Percentiles rank a stretch among this genome's conserved stretches.
Conservation (phyloP, 2,888 invertebrate genomes). For the Ctenicera cuprea region DNA sequence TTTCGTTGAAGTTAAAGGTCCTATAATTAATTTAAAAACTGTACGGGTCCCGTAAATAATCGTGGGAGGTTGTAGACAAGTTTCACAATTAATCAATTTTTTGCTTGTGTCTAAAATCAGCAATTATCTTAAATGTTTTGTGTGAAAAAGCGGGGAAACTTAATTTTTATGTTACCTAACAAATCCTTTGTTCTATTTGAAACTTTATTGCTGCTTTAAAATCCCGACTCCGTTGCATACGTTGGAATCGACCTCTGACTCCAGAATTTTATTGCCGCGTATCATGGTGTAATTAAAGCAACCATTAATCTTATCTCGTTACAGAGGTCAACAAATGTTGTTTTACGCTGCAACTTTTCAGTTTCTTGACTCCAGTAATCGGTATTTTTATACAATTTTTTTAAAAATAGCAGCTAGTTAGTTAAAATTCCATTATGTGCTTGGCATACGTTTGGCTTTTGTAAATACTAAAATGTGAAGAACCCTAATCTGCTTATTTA, state of each 20-base stretch:
- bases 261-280: slow-evolving; percentile 49
- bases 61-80: no score
- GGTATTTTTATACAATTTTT: slow-evolving; percentile 15
- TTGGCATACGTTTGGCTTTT: slow-evolving; percentile 33
- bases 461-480: slow-evolving; percentile 8
- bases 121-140: neutral
- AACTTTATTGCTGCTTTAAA: slow-evolving; percentile 7
- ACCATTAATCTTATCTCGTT: slow-evolving; percentile 53
- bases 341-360: slow-evolving; percentile 52
- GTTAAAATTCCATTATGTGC: slow-evolving; percentile 15
- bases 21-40: no score
- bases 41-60: no score
- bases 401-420: slow-evolving; percentile 30
- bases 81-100: no score
- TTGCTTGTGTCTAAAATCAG: neutral
- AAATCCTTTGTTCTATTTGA: neutral
- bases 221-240: slow-evolving; percentile 10
- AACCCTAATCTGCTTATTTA: slow-evolving; percentile 25
- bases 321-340: slow-evolving; percentile 53
- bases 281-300: slow-evolving; percentile 53
- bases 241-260: slow-evolving; percentile 35
- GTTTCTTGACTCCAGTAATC: slow-evolving; percentile 53
- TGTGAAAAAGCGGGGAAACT: neutral
- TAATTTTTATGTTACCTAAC: no score
- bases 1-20: no score